Evolutionary conservation across 2,113 vertebrate genomes (phyloP), one percentile per base, ranked within the genome.

Genomic region (Grus americana): DNA sequence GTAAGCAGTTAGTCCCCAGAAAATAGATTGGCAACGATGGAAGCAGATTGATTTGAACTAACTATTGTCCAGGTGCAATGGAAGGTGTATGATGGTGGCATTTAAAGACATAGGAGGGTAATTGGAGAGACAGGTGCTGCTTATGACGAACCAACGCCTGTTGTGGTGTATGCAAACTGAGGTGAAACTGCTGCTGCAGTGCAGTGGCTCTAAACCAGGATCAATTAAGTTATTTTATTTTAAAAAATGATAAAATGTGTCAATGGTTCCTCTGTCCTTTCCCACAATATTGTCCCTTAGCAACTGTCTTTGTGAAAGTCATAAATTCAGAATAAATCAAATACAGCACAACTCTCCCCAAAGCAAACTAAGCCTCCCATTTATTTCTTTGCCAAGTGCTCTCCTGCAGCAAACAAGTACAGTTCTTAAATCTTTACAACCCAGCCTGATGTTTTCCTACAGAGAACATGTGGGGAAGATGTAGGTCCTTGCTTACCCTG

Each of bases 241-340:
- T 6, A 2, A 42, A 88, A 86, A 94, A 73, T 40, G 4, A 66
- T 59, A 55, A 88, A 91, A 88, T 7, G 1, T 80, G n/a, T 55
- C 29, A 67, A 21, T 62, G 20, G 26, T 34, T 88, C 38, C 46
- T 76, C 58, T 92, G 73, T 73, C 70, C n/a, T 93, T 82, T 86
- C 42, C 52, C 71, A 34, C 46, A 59, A 23, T 71, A 30, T 23
- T 85, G 74, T 81, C 84, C 71, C 58, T 80, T 85, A 76, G 47
- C 71, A 97, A 79, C 42, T 83, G 84, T 70, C 70, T 92, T 84
- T 62, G 63, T 83, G 74, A 67, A 93, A 94, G 81, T 63, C n/a
- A 71, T 76, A 90, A 86, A 90, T 82, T 90, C 68, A 61, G 67
- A 79, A 88, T 70, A 90, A 94, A 95, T 88, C 38, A 95, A 94